These are phyloP conservation scores for Sminthurides aquaticus DNA, from an alignment of 2,888 invertebrate genomes.

Conservation along the genomic window DNA sequence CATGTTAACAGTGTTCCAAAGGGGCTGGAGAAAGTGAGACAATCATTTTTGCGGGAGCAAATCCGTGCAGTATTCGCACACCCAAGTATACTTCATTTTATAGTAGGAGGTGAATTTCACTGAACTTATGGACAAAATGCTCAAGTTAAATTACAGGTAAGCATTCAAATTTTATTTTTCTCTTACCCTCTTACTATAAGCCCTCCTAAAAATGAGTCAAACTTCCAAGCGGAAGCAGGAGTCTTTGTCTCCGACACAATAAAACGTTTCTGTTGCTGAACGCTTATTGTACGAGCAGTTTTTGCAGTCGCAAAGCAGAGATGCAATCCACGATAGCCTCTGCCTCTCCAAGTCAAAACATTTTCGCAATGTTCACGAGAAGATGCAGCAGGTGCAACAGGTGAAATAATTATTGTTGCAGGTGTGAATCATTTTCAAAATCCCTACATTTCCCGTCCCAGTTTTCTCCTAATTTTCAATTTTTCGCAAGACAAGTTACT, in stretches of 20 bases:
- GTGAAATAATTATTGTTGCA: too few relatives aligned
- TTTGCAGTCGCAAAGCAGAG: too few relatives aligned
- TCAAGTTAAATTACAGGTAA: constrained; percentile 32
- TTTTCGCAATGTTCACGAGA: too few relatives aligned
- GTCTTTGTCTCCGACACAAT: not conserved
- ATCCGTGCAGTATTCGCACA: not conserved
- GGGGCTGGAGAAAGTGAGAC: constrained; percentile 4
- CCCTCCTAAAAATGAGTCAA: not conserved
- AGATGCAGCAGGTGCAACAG: too few relatives aligned
- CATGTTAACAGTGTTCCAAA: not conserved
- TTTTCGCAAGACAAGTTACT: too few relatives aligned
- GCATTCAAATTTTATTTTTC: constrained; percentile 3
- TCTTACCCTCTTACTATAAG: too few relatives aligned
- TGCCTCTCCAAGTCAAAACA: too few relatives aligned
- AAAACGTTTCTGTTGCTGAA: not conserved
- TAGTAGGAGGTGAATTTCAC: constrained; percentile 34
- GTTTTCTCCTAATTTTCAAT: too few relatives aligned
- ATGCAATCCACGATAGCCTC: too few relatives aligned
- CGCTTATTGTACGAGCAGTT: not conserved
- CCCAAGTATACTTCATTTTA: constrained; percentile 6
- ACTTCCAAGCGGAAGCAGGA: not conserved
- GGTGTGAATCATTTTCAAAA: too few relatives aligned
- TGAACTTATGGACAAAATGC: constrained; percentile 42
- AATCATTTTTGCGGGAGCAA: constrained; percentile 2
- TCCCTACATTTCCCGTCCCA: too few relatives aligned